Evolutionary conservation across 1,140 invertebrate species (phyloP), one percentile per base, ranked within the genome.

Genomic region (Cydia strobilella): DNA sequence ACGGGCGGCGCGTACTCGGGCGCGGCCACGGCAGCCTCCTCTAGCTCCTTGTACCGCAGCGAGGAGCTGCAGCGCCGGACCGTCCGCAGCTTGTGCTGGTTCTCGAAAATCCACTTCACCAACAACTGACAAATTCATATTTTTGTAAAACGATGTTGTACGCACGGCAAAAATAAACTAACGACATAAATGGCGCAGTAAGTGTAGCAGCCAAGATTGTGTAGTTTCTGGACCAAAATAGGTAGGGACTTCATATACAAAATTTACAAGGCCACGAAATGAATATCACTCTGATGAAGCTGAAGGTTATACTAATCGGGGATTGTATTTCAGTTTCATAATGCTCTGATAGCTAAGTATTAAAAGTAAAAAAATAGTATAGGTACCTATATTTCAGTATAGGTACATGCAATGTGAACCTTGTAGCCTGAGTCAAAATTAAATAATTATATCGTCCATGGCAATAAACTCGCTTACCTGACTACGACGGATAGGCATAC

Each of bases 71-170:
- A 93, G 48, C 82, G 81, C 7, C 90, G 86, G 15, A 91, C 83
- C 12, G 87, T 90, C 75, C 94, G 94, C 75, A 95, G 83, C 84
- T 94, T 94, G 86, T 94, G 94, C 83, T 95, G 94, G 80, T 94
- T 94, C 86, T 94, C 90, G 81, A 94, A 90, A 71, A 95, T 90
- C 91, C 93, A 93, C 89, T 93, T 94, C 79, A 94, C 93, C 76
- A 94, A 82, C 54, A 91, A 87, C 93, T 94, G 80, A 25, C 83
- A 23, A 45, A 15, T 59, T 23, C 18, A 59, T 15, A 54, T 59
- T 59, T 59, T 23, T 20, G 20, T 23, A 23, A 7, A 23, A 59
- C 42, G 12, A 45, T 45, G 42, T 15, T 45, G 3, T 3, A 45
- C 15, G 42, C 42, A 15, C 13, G 42, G n/a, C 9, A 23, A 7